Percentiles rank a stretch among this genome's conserved stretches.
These are phyloP conservation scores for Clytia hemisphaerica DNA, from an alignment of 30 jellyfish, hydroid and myxozoan species.

Conservation along the genomic window DNA sequence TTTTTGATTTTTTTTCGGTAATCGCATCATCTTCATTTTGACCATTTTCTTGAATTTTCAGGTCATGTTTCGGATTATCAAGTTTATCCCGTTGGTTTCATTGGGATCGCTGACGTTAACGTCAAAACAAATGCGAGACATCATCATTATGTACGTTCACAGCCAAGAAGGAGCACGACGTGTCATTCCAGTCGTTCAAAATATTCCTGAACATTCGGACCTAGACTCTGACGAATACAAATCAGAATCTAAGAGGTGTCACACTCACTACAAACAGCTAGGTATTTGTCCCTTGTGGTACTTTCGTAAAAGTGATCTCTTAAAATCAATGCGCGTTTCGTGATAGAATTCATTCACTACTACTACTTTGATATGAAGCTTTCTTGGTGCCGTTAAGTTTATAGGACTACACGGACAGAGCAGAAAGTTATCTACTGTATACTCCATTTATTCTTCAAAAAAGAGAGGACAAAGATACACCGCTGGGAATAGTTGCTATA, in stretches of 20 bases:
- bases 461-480: too few species aligned
- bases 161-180: conserved; percentile 55
- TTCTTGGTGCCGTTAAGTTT: too few species aligned
- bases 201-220: conserved; percentile 21
- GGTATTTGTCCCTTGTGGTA: conserved; percentile 23
- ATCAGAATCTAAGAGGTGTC: conserved; percentile 40
- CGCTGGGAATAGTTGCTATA: too few species aligned
- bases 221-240: conserved; percentile 7
- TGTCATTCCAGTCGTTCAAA: conserved; percentile 39
- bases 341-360: too few species aligned
- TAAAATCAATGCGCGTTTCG: too few species aligned
- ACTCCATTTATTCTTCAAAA: too few species aligned
- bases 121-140: conserved; percentile 66
- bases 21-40: too few species aligned
- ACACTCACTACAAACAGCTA: conserved; percentile 57
- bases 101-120: conserved; percentile 68
- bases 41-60: background rate
- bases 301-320: background rate
- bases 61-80: conserved; percentile 41
- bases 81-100: conserved; percentile 36
- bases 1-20: too few species aligned
- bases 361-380: too few species aligned
- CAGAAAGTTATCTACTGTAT: too few species aligned
- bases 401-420: too few species aligned
- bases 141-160: conserved; percentile 51